Conservation (phyloP, 1,140 invertebrate genomes). For the Diachasma alloeum region DNA sequence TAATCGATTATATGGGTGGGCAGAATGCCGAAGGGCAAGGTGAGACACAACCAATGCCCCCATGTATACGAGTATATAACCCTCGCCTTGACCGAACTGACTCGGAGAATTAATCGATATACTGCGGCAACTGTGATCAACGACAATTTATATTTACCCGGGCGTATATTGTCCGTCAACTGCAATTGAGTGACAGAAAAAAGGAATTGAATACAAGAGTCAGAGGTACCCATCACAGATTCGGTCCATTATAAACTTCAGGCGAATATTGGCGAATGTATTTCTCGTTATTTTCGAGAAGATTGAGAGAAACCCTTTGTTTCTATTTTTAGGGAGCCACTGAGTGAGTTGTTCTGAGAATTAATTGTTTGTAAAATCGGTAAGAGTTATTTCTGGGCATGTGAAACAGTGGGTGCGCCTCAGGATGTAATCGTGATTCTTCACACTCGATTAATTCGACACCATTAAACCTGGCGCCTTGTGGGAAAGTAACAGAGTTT, state of each 20-base stretch:
- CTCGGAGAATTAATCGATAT: neutral
- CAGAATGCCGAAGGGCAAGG: conserved; percentile 8
- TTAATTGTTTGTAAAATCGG: neutral
- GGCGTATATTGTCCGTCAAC: neutral
- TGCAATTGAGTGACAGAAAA: neutral
- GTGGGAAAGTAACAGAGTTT: neutral
- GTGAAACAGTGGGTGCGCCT: neutral
- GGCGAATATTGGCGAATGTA: neutral
- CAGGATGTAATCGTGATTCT: conserved; percentile 35
- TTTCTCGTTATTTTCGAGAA: neutral
- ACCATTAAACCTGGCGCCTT: conserved; percentile 8
- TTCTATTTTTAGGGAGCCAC: neutral
- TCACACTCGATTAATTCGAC: conserved; percentile 36
- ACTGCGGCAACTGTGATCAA: neutral
- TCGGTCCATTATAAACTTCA: too few relatives aligned
- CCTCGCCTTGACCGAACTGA: neutral
- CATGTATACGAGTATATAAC: neutral
- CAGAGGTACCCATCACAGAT: neutral
- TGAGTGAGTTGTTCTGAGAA: neutral
- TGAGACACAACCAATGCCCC: neutral
- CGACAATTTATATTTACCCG: neutral
- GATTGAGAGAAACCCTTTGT: too few relatives aligned
- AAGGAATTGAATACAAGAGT: neutral
- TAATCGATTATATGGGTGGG: conserved; percentile 4
- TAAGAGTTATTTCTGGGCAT: neutral